A percentile compares a stretch with the other conserved stretches of the same genome.
These are phyloP conservation scores for Tauraco erythrolophus DNA, from an alignment of 2,113 vertebrate species.

Conservation along the genomic window DNA sequence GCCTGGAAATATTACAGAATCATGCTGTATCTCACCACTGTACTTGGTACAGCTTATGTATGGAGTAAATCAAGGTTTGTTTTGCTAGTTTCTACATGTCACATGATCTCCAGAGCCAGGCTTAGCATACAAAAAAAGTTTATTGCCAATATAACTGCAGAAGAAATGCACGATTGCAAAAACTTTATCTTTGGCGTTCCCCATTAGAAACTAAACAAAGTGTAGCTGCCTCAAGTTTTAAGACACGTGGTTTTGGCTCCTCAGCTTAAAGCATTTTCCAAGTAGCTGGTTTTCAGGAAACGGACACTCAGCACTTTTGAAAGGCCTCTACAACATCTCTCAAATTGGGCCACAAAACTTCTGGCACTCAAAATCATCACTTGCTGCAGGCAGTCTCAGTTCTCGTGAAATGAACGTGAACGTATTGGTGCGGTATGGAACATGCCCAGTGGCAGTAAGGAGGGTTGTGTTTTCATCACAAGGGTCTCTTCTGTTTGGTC, in stretches of 20 bases:
- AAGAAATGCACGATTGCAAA: not conserved
- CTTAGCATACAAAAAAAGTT: not conserved
- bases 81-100: not conserved
- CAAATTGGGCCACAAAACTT: not conserved
- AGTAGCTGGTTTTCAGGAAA: not conserved
- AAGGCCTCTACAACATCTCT: not conserved
- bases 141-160: not conserved
- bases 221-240: not conserved
- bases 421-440: accelerated
- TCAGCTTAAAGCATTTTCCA: not conserved
- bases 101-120: not conserved
- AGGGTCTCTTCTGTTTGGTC: not conserved
- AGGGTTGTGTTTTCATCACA: not conserved
- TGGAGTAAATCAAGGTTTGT: not conserved
- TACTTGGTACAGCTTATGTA: not conserved
- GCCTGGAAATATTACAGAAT: not conserved
- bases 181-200: not conserved
- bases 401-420: not conserved
- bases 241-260: not conserved
- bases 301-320: not conserved
- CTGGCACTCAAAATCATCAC: not conserved
- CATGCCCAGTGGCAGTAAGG: not conserved
- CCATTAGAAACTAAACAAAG: not conserved
- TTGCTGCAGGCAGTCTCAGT: not conserved
- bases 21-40: not conserved